Conservation (phyloP, 2,113 vertebrate species). For the Anas platyrhynchos region DNA sequence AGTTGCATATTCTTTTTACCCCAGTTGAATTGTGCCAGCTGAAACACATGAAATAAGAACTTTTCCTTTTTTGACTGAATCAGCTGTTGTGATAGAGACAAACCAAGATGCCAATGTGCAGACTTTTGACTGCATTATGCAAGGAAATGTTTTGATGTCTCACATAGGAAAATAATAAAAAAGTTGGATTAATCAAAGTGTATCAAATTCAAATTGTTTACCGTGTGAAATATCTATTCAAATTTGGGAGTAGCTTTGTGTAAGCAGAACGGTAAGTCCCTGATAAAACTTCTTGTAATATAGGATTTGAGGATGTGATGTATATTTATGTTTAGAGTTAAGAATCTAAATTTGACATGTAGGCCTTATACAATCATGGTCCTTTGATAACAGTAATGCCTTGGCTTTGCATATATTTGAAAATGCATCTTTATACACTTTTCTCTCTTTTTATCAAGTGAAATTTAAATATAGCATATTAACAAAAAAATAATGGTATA, state of each 20-base stretch:
- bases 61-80: background rate
- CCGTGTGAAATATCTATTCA: background rate
- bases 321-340: background rate
- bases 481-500: background rate
- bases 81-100: background rate
- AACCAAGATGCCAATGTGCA: fast-evolving
- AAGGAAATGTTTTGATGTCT: background rate
- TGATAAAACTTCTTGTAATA: background rate
- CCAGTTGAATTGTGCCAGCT: background rate
- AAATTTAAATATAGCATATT: background rate
- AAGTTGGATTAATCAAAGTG: background rate
- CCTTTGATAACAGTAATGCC: background rate
- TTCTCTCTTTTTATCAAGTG: background rate
- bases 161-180: background rate
- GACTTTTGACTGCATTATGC: background rate
- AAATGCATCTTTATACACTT: background rate
- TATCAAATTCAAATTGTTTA: background rate
- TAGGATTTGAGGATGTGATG: background rate
- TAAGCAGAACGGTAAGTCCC: background rate
- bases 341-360: background rate
- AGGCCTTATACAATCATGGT: background rate
- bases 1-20: background rate
- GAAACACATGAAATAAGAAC: background rate
- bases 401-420: background rate
- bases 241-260: background rate